Evolutionary conservation across 2,797 vertebrate genomes (phyloP), one percentile per base, ranked within the genome.

Genomic region (Pachyuromys duprasi): DNA sequence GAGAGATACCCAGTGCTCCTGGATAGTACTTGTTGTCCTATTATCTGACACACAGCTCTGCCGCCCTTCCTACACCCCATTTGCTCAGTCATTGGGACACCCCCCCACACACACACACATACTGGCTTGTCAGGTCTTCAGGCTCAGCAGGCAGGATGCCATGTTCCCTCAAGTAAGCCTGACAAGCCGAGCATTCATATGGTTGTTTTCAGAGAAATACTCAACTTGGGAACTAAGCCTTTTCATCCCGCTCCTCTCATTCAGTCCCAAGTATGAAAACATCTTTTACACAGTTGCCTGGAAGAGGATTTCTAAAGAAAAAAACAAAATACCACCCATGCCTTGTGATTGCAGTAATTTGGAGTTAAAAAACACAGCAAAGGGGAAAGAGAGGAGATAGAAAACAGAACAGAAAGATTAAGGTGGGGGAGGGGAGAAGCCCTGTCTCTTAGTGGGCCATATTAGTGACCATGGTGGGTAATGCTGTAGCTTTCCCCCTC

Each of bases 41-140:
- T 99, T 99, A 99, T 99, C 99, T 99, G 99, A 99, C 99, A 97
- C 98, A 99, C 99, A 99, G 99, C 99, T 99, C 98, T 90, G 98
- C 98, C 8, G 36, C 82, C 98, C 98, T 99, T 99, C 24, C 53
- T 67, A 39, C 18, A 87, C 5, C 1, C n/a, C 26, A 2, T 26
- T 72, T 20, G 22, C 69, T 31, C n/a, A 36, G 49, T 49, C 49
- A 36, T 55, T 3, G 8, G 22, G 22, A 6, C 99, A 99, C 99
- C 13, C 99, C 99, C 99, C 99, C 99, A 99, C 99, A 98, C 98
- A 98, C 98, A 98, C 97, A 57, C 55, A 98, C 98, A 98, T 98
- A 98, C 97, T 95, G 98, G 98, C 98, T 98, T 98, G 99, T 99
- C 99, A 98, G 98, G 98, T 98, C 98, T 98, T 98, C 98, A 98